Conservation (phyloP, 2,113 vertebrate genomes). For the Saccopteryx leptura region DNA sequence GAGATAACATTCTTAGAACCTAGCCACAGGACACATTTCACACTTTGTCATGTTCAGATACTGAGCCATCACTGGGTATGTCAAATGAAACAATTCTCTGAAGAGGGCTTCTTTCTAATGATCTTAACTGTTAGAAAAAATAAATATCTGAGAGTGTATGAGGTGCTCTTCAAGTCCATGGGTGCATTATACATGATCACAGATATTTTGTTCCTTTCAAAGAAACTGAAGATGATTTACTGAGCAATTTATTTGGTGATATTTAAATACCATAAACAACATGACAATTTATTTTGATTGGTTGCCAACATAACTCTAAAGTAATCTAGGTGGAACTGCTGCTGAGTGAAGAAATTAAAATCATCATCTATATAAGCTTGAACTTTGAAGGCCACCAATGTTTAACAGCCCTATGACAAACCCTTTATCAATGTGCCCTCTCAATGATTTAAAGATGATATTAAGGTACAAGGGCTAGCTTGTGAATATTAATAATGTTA, state of each 20-base stretch:
- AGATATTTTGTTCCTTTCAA: neutral
- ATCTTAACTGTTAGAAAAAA: slow-evolving; percentile 18
- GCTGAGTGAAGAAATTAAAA: neutral
- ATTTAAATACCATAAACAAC: slow-evolving; percentile 61
- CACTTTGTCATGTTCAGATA: neutral
- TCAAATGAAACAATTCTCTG: neutral
- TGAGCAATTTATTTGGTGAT: slow-evolving; percentile 28
- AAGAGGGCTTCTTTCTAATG: neutral
- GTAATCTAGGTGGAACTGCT: neutral
- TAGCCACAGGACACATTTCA: neutral
- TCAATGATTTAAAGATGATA: neutral
- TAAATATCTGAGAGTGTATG: neutral
- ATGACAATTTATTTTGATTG: neutral
- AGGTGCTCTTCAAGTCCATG: neutral
- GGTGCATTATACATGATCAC: neutral
- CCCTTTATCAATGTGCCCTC: neutral
- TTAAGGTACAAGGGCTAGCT: neutral
- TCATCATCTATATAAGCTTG: neutral
- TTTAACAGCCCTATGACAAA: neutral
- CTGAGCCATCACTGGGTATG: neutral
- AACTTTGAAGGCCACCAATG: neutral
- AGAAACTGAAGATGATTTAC: neutral
- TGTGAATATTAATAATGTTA: neutral
- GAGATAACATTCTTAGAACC: neutral
- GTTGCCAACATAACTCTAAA: neutral